Evolutionary conservation across 1,140 invertebrate species (phyloP).

Genomic region (Scaptodrosophila lebanonensis): DNA sequence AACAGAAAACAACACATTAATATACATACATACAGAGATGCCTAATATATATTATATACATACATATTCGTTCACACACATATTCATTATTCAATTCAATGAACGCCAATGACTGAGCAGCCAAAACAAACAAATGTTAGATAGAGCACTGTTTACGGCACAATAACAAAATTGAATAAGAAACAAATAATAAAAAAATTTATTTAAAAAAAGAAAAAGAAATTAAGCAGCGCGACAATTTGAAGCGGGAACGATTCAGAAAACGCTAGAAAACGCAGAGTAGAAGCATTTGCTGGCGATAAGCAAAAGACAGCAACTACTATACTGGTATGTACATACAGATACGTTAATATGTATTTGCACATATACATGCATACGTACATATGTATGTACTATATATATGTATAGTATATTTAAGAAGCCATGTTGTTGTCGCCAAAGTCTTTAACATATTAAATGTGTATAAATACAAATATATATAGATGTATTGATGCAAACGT

Average conservation of each 20-base stretch:
- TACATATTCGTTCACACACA: constrained; percentile 14
- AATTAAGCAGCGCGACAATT: too few relatives aligned
- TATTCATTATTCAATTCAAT: constrained; percentile 30
- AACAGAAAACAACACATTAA: constrained; percentile 2
- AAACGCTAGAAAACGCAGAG: constrained; percentile 46
- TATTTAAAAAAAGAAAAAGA: constrained; percentile 28
- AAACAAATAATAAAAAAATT: constrained; percentile 1
- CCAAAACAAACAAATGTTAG: constrained; percentile 23
- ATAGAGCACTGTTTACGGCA: constrained; percentile 2
- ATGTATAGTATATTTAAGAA: constrained; percentile 7
- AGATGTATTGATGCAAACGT: constrained; percentile 5
- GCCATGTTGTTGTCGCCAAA: too few relatives aligned
- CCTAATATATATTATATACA: constrained; percentile 3
- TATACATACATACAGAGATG: constrained; percentile 5
- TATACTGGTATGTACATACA: too few relatives aligned
- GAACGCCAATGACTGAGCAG: constrained; percentile 33
- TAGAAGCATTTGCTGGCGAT: constrained; percentile 33
- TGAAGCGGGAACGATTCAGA: constrained; percentile 21
- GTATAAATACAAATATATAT: constrained; percentile 2
- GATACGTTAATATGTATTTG: constrained; percentile 18
- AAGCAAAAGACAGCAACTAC: constrained; percentile 33
- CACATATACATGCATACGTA: constrained; percentile 8
- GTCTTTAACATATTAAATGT: too few relatives aligned
- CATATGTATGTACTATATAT: constrained; percentile 2
- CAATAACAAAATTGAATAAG: neutral